Evolutionary conservation across 2,797 vertebrate species (phyloP), one percentile per base, ranked within the genome.

Genomic region (Neosilurus mollespiculum): DNA sequence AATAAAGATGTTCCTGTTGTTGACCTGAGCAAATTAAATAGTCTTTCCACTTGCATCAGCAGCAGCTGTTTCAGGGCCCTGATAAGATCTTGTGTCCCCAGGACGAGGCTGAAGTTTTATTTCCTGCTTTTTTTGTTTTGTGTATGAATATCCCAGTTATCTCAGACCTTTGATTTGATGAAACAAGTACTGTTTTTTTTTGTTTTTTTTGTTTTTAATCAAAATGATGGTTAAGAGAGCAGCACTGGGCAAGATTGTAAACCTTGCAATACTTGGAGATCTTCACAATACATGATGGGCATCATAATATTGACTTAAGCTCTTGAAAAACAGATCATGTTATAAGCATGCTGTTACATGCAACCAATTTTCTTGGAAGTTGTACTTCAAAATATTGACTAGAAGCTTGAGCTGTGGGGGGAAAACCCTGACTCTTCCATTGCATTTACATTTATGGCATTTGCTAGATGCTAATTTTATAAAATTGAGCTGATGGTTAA

Each of bases 1-100:
- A 89, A 89, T 90, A 84, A 83, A 91, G 87, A 87, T 89, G 26
- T 61, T 5, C 34, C 58, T 20, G 16, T 49, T 73, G 71, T 56
- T 18, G 51, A 24, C 53, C 9, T 43, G 56, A 61, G 75, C 58
- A 43, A 77, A 77, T 62, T 43, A 77, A n/a, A 61, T 54, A n/a
- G 75, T 9, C 20, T 61, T 77, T 49, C 58, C 7, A 22, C 4
- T 24, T 73, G 24, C 73, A 77, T 30, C n/a, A 73, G 16, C 70
- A 54, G 70, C 73, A 77, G 73, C 75, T 43, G 75, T 62, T 49
- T 77, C 75, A 43, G 58, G 34, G 34, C 56, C 12, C 61, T 1
- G 34, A n/a, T 22, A 24, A 77, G 75, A 15, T 61, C 58, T 49
- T 58, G 0, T 34, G 0, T 16, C 71, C 26, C 26, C 49, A 34